These are phyloP conservation scores for Papilio helenus DNA, from an alignment of 1,140 invertebrate species.

Conservation along the genomic window DNA sequence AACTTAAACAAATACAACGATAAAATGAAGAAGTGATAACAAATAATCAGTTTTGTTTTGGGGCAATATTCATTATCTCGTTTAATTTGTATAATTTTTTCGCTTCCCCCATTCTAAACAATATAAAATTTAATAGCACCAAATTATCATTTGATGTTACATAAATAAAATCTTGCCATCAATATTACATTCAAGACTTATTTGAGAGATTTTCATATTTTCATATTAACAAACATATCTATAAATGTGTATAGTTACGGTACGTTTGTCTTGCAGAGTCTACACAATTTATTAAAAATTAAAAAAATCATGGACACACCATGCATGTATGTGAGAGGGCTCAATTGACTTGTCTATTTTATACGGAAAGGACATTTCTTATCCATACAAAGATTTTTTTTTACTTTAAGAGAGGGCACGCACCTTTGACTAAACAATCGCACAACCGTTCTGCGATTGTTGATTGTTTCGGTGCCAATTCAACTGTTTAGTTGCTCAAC, in stretches of 20 bases:
- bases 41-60: not conserved
- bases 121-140: conserved; percentile 8
- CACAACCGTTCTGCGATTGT: no score
- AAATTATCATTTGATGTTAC: conserved; percentile 5
- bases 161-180: not conserved
- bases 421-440: no score
- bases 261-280: no score
- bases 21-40: conserved; percentile 8
- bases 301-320: not conserved
- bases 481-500: no score
- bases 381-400: no score
- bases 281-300: no score
- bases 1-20: not conserved
- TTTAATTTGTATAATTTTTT: conserved; percentile 22
- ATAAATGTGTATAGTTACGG: no score
- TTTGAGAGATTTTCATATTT: not conserved
- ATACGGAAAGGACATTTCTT: no score
- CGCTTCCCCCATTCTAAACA: not conserved
- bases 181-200: not conserved
- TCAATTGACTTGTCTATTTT: not conserved
- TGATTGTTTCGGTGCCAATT: no score
- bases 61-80: not conserved
- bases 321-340: not conserved
- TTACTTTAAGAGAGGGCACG: no score
- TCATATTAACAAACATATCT: no score